These are phyloP conservation scores for Ahaetulla prasina DNA, from an alignment of 2,113 vertebrate genomes.

Conservation along the genomic window DNA sequence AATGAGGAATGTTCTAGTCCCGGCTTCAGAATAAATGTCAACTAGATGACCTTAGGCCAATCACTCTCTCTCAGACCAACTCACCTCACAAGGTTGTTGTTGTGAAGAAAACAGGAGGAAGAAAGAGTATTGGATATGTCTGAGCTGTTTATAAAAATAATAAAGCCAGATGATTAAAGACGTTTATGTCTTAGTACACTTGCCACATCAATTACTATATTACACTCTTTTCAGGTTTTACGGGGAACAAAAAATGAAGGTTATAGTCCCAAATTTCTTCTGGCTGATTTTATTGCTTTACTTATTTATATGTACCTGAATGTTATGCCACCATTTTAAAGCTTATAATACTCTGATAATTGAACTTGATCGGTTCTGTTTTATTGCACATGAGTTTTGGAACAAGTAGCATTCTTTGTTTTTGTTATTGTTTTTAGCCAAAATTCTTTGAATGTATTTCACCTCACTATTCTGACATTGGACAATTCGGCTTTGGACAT, in stretches of 20 bases:
- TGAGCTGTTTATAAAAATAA: not conserved
- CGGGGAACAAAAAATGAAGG: not conserved
- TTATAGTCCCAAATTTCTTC: not conserved
- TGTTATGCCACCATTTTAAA: not conserved
- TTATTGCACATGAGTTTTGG: not conserved
- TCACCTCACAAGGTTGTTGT: not conserved
- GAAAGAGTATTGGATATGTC: not conserved
- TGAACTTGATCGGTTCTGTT: slow-evolving; percentile 52
- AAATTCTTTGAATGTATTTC: not conserved
- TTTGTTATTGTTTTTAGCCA: not conserved
- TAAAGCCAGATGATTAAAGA: not conserved
- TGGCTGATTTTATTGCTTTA: not conserved
- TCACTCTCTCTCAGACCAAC: not conserved
- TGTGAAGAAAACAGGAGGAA: not conserved
- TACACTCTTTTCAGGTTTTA: not conserved
- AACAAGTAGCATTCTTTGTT: not conserved
- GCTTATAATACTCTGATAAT: slow-evolving; percentile 4
- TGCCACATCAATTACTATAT: not conserved
- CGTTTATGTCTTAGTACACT: not conserved
- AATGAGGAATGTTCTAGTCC: not conserved
- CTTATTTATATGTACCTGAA: not conserved
- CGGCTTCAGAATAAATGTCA: not conserved
- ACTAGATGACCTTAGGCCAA: not conserved
- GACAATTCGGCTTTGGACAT: not conserved
- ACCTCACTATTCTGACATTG: not conserved